Evolutionary conservation across 2,888 invertebrate species (phyloP).

Genomic region (Strigamia crassipes): DNA sequence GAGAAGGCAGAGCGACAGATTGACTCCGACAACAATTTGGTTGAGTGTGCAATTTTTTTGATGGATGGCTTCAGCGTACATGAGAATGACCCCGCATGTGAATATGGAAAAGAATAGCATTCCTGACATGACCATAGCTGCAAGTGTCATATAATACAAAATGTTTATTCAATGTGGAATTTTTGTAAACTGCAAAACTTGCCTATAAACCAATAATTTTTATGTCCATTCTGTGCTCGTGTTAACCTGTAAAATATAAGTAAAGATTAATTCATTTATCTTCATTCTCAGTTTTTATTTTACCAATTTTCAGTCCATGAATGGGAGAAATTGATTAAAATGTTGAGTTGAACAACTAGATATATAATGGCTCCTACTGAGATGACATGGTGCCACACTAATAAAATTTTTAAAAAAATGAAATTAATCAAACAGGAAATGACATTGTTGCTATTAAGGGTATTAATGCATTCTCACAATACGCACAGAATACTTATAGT

Average conservation of each 20-base stretch:
- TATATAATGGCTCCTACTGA: slow-evolving; percentile 60
- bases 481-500: too few relatives aligned
- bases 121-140: slow-evolving; percentile 54
- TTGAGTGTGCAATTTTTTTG: slow-evolving; percentile 58
- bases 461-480: too few relatives aligned
- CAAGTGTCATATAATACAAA: background rate
- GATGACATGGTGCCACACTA: slow-evolving; percentile 62
- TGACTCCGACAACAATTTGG: slow-evolving; percentile 60
- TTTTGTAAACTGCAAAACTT: slow-evolving; percentile 49
- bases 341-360: slow-evolving; percentile 60
- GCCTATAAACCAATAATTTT: slow-evolving; percentile 57
- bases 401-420: slow-evolving; percentile 51
- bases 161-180: background rate
- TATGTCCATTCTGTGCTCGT: slow-evolving; percentile 55
- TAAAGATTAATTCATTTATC: too few relatives aligned
- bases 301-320: slow-evolving; percentile 59
- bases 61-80: slow-evolving; percentile 58
- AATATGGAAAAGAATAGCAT: slow-evolving; percentile 56
- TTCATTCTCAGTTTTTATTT: too few relatives aligned
- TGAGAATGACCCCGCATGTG: slow-evolving; percentile 55
- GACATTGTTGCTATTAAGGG: too few relatives aligned
- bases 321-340: slow-evolving; percentile 61
- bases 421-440: background rate
- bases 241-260: slow-evolving; percentile 52
- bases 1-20: slow-evolving; percentile 58